Evolutionary conservation across 2,888 invertebrate genomes (phyloP), one percentile per base, ranked within the genome.

Genomic region (Scelioninae gen. 1): DNA sequence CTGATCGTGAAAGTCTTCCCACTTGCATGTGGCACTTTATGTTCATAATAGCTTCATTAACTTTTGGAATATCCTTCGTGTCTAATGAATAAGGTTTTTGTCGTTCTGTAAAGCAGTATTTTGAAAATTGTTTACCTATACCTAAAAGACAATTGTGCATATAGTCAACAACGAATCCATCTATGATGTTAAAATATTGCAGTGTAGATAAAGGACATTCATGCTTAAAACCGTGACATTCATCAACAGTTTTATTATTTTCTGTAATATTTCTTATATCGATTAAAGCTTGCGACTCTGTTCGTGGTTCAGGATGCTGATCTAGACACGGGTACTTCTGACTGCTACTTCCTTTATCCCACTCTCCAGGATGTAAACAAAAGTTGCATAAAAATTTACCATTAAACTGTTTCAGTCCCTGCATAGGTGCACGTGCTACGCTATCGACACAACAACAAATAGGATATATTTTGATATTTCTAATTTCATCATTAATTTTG

Each of bases 301-400:
- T 55, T 11, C 53, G 53, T 7, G 3, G 2, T 32, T 32, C 31
- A 8, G 53, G 32, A 4, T 4, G 10, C 0, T 5, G 0, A 0
- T 7, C n/a, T 1, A 8, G 0, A 5, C 4, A 1, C 0, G 31
- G 32, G n/a, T 55, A 55, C 10, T n/a, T 55, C n/a, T n/a, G n/a
- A 5, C 1, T 3, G 31, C 31, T 31, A n/a, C n/a, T n/a, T 31
- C 31, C 31, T 4, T 4, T 31, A 34, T 15, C 6, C 16, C 43
- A 60, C 29, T 34, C 15, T 9, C 85, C 83, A 13, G 51, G 58
- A 75, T 82, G 71, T 0, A 84, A 45, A 29, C 85, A 86, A 13
- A 13, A 63, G 15, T 63, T 63, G 10, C 63, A 63, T 7, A 51
- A 75, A 68, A 49, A 85, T 11, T 74, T 38, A 0, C 82, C 85